Conservation (phyloP, 2,888 invertebrate species). For the Serrognathus titanus region DNA sequence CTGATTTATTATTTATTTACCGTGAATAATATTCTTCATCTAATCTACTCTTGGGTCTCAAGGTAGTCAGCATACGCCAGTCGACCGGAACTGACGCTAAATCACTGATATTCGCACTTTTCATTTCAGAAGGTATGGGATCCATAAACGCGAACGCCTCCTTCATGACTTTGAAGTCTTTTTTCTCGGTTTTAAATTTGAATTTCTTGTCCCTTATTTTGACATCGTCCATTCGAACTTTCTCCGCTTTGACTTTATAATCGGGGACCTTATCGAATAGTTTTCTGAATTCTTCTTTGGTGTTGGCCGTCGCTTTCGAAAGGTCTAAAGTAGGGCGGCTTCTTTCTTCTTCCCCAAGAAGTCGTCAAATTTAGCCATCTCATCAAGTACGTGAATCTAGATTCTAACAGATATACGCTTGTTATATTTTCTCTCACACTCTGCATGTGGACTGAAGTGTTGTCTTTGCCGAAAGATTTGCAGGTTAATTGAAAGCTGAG, state of each 20-base stretch:
- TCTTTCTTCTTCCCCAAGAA: conserved; percentile 82
- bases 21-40: conserved; percentile 87
- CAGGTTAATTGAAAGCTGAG: too few relatives aligned
- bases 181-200: conserved; percentile 70
- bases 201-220: conserved; percentile 73
- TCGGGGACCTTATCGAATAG: conserved; percentile 85
- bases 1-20: conserved; percentile 39
- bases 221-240: conserved; percentile 72
- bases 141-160: conserved; percentile 67
- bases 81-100: conserved; percentile 82
- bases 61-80: conserved; percentile 90
- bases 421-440: conserved; percentile 13
- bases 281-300: conserved; percentile 78
- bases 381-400: too few relatives aligned
- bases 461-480: too few relatives aligned
- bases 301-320: conserved; percentile 72
- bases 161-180: conserved; percentile 64
- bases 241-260: conserved; percentile 84
- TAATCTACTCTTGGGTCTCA: conserved; percentile 75
- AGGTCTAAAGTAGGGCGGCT: conserved; percentile 78
- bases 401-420: too few relatives aligned
- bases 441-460: too few relatives aligned
- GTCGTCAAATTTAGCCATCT: conserved; percentile 73
- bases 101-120: conserved; percentile 68
- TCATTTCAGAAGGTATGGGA: conserved; percentile 82